Evolutionary conservation across 2,888 invertebrate genomes (phyloP), one percentile per base, ranked within the genome.

Genomic region (Panorpa germanica): DNA sequence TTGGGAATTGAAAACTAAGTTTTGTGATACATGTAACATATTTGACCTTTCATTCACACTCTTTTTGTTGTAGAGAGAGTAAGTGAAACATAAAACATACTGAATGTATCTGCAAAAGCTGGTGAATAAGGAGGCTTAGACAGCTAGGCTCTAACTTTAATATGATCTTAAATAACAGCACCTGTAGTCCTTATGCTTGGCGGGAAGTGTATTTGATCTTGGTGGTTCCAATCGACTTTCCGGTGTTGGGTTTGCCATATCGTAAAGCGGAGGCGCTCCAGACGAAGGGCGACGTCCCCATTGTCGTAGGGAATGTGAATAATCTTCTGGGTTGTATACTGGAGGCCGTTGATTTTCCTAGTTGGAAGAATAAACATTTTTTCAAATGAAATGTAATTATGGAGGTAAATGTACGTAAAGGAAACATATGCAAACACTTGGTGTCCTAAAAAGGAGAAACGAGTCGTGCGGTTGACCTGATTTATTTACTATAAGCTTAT

Each of bases 271-370:
- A n/a, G n/a, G n/a, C n/a, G n/a, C n/a, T n/a, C n/a, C n/a, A n/a
- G n/a, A n/a, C n/a, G n/a, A n/a, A n/a, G n/a, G n/a, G 18, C 48
- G 43, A 40, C 50, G 47, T 35, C 77, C 77, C 70, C 78, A 82
- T 63, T 82, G 80, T 47, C 74, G 70, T 36, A 85, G 52, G 2
- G 80, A 76, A 4, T 69, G 60, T 4, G 75, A 76, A 50, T 86
- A 88, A 52, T 86, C 86, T 49, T 88, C 86, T 0, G 86, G 77
- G 48, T 86, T 86, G 61, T 85, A 86, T 11, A 85, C 74, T 1
- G 86, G 86, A 17, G 86, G 83, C 24, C 83, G 65, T 44, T 81
- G 74, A 42, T 81, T 78, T 46, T 82, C 80, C 75, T 80, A n/a
- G n/a, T n/a, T n/a, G n/a, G 49, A 1, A 49, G 52, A 35, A 32